Evolutionary conservation across 1,140 invertebrate species (phyloP), one percentile per base, ranked within the genome.

Genomic region (Aphelinus atriplicis): DNA sequence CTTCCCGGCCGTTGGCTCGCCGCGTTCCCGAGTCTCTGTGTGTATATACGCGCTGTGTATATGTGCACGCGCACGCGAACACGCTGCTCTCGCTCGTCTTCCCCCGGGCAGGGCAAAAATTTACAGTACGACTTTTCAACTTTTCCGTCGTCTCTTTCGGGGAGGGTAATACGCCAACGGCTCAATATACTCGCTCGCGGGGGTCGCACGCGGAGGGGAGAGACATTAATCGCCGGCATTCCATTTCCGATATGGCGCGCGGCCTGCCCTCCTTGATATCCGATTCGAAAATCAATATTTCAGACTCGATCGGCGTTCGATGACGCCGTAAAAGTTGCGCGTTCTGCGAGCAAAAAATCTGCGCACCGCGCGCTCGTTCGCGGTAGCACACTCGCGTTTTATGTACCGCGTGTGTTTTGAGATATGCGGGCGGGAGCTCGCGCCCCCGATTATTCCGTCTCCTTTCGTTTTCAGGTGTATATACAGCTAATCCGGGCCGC

Each of bases 221-320:
- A 26, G 42, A 53, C 50, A 73, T 73, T 73, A 73, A 73, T 73
- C 26, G 26, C 26, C 64, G 64, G 43, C 56, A 73, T 73, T 73
- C 64, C 72, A 67, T 73, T 73, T 73, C 45, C 72, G 58, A 73
- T 73, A 73, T 73, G n/a, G 60, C 68, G n/a, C 46, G 57, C 1
- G 5, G 45, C 9, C 48, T 26, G 3, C 57, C 61, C 10, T 56
- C 51, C 43, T 68, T 7, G 45, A 68, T 58, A 57, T 53, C 55
- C 62, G 62, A 72, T 58, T 72, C 55, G 56, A 73, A 73, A 67
- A 60, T 60, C 61, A 73, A 73, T 73, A 73, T 66, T 73, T 73
- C 26, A 50, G 26, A 61, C 26, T 43, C 2, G 10, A 5, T 1
- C 47, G 45, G 46, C 62, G 53, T 7, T 46, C 48, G 43, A 63